A percentile compares a stretch with the other conserved stretches of the same genome.
Conservation (phyloP, 2,797 vertebrate species). For the Vultur gryphus region DNA sequence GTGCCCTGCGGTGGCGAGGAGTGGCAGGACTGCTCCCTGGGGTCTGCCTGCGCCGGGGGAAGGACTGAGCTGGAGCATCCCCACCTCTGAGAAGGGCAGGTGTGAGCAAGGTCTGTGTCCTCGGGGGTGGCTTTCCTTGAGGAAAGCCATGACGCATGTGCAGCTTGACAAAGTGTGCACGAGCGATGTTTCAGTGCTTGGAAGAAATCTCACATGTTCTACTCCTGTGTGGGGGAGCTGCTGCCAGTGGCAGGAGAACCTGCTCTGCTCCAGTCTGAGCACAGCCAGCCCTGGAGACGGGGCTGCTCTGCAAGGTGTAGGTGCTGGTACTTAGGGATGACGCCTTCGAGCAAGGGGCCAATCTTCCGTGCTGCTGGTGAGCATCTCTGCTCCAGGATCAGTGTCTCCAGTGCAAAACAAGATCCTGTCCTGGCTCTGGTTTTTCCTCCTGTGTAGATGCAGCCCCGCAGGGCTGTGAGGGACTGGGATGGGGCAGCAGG, state of each 20-base stretch:
- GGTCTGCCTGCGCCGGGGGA: neutral
- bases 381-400: neutral
- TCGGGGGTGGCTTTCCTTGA: neutral
- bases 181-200: neutral
- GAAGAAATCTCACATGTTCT: rapidly evolving
- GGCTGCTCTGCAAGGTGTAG: rapidly evolving
- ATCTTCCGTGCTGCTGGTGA: neutral
- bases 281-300: rapidly evolving
- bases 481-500: neutral
- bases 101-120: neutral
- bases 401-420: neutral
- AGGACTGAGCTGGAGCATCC: neutral
- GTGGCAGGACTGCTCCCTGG: neutral
- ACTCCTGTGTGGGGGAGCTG: neutral
- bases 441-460: rapidly evolving
- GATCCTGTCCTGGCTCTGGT: neutral
- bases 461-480: rapidly evolving
- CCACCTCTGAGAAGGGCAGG: neutral
- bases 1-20: neutral
- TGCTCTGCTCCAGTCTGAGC: rapidly evolving
- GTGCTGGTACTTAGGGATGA: neutral
- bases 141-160: neutral
- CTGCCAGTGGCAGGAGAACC: neutral
- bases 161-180: rapidly evolving
- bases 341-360: rapidly evolving